Evolutionary conservation across 2,113 vertebrate genomes (phyloP), one percentile per base, ranked within the genome.

Genomic region (Astur gentilis): DNA sequence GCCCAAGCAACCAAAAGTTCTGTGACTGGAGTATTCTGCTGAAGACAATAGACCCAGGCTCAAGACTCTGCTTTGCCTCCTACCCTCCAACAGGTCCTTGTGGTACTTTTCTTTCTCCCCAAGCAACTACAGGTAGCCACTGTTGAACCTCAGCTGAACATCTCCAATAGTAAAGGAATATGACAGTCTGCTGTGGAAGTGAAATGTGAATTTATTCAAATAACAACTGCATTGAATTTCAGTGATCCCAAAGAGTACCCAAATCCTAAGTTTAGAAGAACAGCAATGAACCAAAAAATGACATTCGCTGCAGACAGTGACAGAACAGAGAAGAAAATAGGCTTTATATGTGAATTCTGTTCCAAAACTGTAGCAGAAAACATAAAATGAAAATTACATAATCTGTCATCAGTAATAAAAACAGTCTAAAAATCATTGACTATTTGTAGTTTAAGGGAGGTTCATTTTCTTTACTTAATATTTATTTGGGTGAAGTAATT

Each of bases 331-430:
- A 87, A 95, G 92, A 95, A 95, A 93, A 95, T 92, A 40, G 11
- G n/a, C 18, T 95, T 92, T 83, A 78, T 82, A n/a, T 87, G 54
- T 81, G 54, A 89, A 96, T 91, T 95, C 44, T 78, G 40, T 57
- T 72, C 17, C 52, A 97, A 95, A 92, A 88, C 57, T 38, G 16
- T 16, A 47, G 66, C 54, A 71, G 64, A 79, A 85, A 90, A 94
- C 86, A 71, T 31, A 83, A 84, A 52, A 73, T 93, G 73, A 94
- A 94, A 95, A 91, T 91, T 8, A 83, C 52, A 66, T 87, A 61
- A 72, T 55, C 60, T 93, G 65, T 88, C 70, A 85, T 96, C 72
- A 96, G 81, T 93, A 89, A 93, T 90, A 91, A 87, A 95, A 97
- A 55, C 54, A 93, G 23, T 38, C 27, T 97, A 84, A 95, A 87